phyloP scores from a whole-genome alignment of 1,140 invertebrate genomes.

The Apis dorsata region DNA sequence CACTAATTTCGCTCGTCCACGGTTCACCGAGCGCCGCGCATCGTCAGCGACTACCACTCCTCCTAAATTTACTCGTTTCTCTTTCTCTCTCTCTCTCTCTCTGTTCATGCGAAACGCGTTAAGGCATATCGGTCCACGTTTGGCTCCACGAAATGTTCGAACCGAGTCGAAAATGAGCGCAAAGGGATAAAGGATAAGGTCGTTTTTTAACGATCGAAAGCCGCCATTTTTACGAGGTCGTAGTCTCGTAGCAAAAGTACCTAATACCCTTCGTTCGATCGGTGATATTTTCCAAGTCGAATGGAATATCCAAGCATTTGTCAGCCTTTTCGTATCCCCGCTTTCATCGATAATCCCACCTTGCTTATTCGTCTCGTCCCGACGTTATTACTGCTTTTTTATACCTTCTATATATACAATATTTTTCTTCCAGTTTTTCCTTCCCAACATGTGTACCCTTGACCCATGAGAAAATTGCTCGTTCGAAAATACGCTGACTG shows the following conservation, averaged over 20 bases:
- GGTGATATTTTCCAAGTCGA: no score
- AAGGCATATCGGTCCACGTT: no score
- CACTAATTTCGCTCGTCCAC: slow-evolving; percentile 17
- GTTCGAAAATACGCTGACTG: no score
- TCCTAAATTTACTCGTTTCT: neutral
- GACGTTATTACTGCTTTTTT: neutral
- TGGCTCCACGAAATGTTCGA: no score
- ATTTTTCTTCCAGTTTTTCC: neutral
- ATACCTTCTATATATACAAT: neutral
- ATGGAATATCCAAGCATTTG: no score
- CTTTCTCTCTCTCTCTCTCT: neutral
- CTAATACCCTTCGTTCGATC: no score
- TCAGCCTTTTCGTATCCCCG: neutral
- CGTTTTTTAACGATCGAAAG: slow-evolving; percentile 22
- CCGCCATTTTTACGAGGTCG: slow-evolving; percentile 56
- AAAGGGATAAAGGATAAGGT: neutral
- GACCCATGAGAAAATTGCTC: no score
- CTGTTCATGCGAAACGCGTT: neutral
- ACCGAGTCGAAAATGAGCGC: no score
- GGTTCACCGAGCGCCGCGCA: neutral
- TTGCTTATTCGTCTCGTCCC: neutral
- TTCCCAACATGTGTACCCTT: no score
- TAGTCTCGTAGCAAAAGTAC: slow-evolving; percentile 57
- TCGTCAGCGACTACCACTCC: neutral
- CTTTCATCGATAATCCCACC: slow-evolving; percentile 6